phyloP scores from a whole-genome alignment of 2,797 vertebrate species.

The Cephalopachus bancanus region DNA sequence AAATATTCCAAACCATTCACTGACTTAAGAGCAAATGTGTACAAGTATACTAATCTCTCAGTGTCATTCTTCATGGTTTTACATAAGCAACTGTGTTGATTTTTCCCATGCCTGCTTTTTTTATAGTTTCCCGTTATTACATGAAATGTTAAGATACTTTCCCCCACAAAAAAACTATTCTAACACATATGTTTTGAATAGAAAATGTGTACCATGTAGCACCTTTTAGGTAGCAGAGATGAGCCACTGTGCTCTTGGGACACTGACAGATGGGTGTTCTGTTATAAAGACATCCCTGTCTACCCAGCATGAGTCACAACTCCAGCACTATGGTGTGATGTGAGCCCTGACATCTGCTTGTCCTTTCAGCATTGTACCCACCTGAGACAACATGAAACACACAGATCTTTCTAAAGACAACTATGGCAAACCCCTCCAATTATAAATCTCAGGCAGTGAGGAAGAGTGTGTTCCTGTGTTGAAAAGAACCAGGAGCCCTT shows the following conservation, averaged over 20 bases:
- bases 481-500: not conserved
- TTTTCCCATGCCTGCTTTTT: conserved; percentile 33
- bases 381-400: not conserved
- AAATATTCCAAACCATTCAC: conserved; percentile 17
- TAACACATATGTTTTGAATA: not conserved
- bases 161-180: not conserved
- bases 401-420: not conserved
- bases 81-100: not conserved
- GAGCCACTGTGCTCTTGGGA: not conserved
- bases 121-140: conserved; percentile 20
- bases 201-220: not conserved
- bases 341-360: not conserved
- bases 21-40: conserved; percentile 46
- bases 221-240: not conserved
- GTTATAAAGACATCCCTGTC: not conserved
- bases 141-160: conserved; percentile 11
- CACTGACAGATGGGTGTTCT: rapidly evolving
- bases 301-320: not conserved
- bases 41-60: not conserved
- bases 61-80: conserved; percentile 13
- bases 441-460: not conserved
- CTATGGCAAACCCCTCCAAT: not conserved
- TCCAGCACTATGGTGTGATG: rapidly evolving
- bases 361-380: not conserved
- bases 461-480: not conserved